Base-by-base conservation (phyloP, 2,113 vertebrate genomes). In the Cebus imitator region DNA sequence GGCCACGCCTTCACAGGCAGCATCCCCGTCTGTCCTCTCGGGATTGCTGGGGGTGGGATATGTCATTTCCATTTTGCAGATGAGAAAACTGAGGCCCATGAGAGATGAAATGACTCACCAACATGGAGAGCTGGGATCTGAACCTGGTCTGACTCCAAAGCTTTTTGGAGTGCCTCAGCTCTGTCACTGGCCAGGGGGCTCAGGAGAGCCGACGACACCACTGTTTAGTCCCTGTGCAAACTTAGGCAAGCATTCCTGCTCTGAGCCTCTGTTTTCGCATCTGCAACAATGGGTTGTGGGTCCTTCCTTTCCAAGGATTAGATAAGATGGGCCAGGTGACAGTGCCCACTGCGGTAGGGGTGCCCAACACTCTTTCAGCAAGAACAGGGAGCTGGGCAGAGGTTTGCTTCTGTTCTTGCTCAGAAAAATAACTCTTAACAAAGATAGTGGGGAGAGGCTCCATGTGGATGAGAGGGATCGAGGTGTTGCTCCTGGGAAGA, bases 31-130 rank as follows among this genome's bases (percentile, higher is more conserved):
- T 43, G 27, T 21, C 81, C 76, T 43, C 12, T 45, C 6, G 1
- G 76, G 73, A 11, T 37, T 21, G 1, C 23, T 8, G 90, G 45
- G 52, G 40, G 23, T 32, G 40, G 73, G 37, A 4, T 21, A 2
- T 48, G 58, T 40, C 87, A 13, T 3, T 21, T 43, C 55, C 37
- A 57, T 50, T 97, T 93, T 89, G 52, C 25, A 80, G 88, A 91
- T 82, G 50, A 85, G 32, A 25, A 92, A 92, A 90, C 37, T 18
- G 48, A 97, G 58, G 66, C 85, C 50, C 5, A 40, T 84, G 25
- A 92, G 58, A 72, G 25, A 48, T 68, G 45, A 70, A 68, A n/a
- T 32, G 58, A 57, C 52, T 25, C 20, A 21, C 30, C 43, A n/a
- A 7, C 21, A 1, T 5, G 17, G 10, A 73, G 55, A 94, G 61